These are phyloP conservation scores for Sminthurides aquaticus DNA, from an alignment of 2,888 invertebrate genomes.

Conservation along the genomic window DNA sequence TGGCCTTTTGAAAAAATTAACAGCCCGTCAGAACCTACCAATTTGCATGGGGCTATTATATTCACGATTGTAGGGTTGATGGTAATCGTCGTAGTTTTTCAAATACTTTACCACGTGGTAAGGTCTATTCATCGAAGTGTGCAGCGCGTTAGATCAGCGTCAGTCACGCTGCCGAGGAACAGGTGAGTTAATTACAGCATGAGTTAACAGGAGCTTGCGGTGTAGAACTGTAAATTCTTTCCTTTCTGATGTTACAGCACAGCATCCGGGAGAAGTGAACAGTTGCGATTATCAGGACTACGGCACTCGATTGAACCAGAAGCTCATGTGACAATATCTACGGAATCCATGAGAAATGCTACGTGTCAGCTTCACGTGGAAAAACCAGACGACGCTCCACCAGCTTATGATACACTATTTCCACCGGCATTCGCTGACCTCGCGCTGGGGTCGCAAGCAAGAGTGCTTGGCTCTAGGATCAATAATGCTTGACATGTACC, in stretches of 20 bases:
- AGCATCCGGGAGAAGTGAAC: background rate
- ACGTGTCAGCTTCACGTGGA: background rate
- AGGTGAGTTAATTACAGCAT: no score
- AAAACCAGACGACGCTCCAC: background rate
- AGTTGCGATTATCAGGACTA: background rate
- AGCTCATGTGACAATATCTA: background rate
- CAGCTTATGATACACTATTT: background rate
- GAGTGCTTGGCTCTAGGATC: no score
- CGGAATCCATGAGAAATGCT: background rate
- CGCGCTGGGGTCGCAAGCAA: no score
- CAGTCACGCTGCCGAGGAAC: background rate
- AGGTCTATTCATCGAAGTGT: background rate
- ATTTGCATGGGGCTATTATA: slow-evolving; percentile 3
- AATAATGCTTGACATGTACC: no score
- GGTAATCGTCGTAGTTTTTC: background rate
- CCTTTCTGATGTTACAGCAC: no score
- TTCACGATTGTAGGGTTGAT: slow-evolving; percentile 4
- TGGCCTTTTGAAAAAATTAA: slow-evolving; percentile 3
- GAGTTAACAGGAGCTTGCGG: background rate
- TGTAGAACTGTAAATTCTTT: background rate
- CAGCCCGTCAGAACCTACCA: background rate
- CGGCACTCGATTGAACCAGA: background rate
- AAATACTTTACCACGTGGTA: slow-evolving; percentile 1
- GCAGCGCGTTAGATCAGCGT: background rate
- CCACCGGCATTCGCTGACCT: no score